These are phyloP conservation scores for Morus bassanus DNA, from an alignment of 2,797 vertebrate species.

Conservation along the genomic window DNA sequence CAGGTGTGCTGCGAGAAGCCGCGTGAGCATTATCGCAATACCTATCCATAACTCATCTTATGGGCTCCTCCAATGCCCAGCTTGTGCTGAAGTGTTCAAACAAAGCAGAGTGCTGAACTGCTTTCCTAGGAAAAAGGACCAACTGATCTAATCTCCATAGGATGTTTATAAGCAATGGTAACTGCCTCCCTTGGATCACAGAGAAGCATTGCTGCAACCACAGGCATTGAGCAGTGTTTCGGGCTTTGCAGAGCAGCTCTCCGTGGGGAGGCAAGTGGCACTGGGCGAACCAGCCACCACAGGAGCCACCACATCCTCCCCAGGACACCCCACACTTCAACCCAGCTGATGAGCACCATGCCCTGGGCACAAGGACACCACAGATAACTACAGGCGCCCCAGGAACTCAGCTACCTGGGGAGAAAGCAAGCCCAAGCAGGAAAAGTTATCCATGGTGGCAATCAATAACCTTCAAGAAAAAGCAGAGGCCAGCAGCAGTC, in stretches of 20 bases:
- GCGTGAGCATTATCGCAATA: background rate
- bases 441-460: background rate
- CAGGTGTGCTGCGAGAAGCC: background rate
- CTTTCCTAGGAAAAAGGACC: background rate
- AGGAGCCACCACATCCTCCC: background rate
- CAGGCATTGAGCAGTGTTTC: background rate
- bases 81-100: background rate
- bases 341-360: background rate
- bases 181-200: background rate
- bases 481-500: background rate
- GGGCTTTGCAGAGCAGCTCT: background rate
- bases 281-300: fast-evolving
- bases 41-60: fast-evolving
- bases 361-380: background rate
- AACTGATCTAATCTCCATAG: background rate
- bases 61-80: background rate
- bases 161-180: background rate
- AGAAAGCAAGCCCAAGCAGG: background rate
- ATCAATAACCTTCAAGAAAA: background rate
- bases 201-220: background rate
- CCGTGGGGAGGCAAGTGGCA: background rate
- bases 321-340: background rate
- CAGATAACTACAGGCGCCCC: fast-evolving
- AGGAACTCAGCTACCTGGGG: background rate
- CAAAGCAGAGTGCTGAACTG: background rate